Evolutionary conservation across 2,797 vertebrate genomes (phyloP), one percentile per base, ranked within the genome.

Genomic region (Aphelocoma californica): DNA sequence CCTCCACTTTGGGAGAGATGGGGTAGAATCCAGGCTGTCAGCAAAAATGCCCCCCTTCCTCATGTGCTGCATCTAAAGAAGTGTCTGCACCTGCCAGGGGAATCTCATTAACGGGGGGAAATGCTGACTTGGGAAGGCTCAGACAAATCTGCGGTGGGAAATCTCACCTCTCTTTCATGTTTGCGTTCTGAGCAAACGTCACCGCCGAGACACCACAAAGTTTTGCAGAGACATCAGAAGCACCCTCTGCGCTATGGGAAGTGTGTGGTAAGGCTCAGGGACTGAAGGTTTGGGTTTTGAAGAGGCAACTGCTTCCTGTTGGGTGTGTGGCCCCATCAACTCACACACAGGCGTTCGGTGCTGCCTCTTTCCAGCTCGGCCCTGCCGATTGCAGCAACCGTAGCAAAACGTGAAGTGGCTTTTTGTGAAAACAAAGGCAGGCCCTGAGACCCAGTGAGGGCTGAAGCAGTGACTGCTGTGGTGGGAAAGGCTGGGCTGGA

Each of bases 11-110:
- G 80, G 79, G 56, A 79, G 90, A 78, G 77, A n/a, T 0, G 1
- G 58, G 70, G 40, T 62, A 34, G 90, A 92, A 70, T 51, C 61
- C 73, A 81, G 77, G 74, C 84, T 95, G 90, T 51, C 95, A 95
- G 91, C 95, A 94, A 16, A 83, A 90, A 24, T 7, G n/a, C 83
- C 14, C 18, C 50, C 45, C 77, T 67, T 57, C 48, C 38, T 69
- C 82, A 25, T 6, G 67, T 29, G 88, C 61, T 57, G 92, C 57
- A 15, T 54, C 67, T 45, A 8, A 73, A 75, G 81, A 88, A 7
- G 50, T 74, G 66, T 45, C 87, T 91, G 40, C 65, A 36, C 14
- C 74, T 93, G 86, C 67, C 95, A 93, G 70, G 3, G 70, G 70
- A 73, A 36, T 50, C 84, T 86, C 91, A 72, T 82, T 80, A 64